These are phyloP conservation scores for Siphamia tubifer DNA, from an alignment of 2,113 vertebrate genomes.

Conservation along the genomic window DNA sequence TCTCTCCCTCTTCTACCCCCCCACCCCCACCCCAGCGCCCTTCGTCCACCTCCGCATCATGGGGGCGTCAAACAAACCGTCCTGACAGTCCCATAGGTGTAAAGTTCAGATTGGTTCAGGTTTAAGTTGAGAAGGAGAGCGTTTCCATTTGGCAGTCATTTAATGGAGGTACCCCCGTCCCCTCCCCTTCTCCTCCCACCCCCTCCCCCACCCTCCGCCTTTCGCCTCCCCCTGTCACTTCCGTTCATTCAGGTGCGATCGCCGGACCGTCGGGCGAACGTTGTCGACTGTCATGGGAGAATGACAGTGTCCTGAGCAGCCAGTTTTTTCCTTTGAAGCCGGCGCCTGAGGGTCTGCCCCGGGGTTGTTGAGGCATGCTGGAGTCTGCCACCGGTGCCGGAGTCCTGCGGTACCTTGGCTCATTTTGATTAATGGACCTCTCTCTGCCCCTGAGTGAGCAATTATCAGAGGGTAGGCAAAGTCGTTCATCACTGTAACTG, in stretches of 20 bases:
- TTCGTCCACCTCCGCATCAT: no score
- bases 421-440: conserved; percentile 85
- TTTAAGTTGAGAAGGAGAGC: conserved; percentile 27
- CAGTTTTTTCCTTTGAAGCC: conserved; percentile 38
- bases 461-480: conserved; percentile 81
- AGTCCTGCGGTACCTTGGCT: conserved; percentile 68
- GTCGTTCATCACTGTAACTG: conserved; percentile 82
- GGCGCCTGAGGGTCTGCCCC: conserved; percentile 46
- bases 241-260: conserved; percentile 24
- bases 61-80: no score
- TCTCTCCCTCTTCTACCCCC: no score
- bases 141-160: conserved; percentile 24
- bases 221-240: not conserved
- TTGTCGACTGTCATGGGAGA: conserved; percentile 30
- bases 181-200: not conserved
- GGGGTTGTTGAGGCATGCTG: conserved; percentile 31
- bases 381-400: conserved; percentile 54
- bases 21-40: no score
- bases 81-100: conserved; percentile 25
- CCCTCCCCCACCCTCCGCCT: not conserved
- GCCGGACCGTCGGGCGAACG: not conserved
- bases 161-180: conserved; percentile 6
- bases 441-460: conserved; percentile 84
- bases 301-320: conserved; percentile 42
- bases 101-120: conserved; percentile 31